A percentile compares a stretch with the other conserved stretches of the same genome.
Evolutionary conservation across 2,888 invertebrate genomes (phyloP).

Genomic region (Tipula confusa): DNA sequence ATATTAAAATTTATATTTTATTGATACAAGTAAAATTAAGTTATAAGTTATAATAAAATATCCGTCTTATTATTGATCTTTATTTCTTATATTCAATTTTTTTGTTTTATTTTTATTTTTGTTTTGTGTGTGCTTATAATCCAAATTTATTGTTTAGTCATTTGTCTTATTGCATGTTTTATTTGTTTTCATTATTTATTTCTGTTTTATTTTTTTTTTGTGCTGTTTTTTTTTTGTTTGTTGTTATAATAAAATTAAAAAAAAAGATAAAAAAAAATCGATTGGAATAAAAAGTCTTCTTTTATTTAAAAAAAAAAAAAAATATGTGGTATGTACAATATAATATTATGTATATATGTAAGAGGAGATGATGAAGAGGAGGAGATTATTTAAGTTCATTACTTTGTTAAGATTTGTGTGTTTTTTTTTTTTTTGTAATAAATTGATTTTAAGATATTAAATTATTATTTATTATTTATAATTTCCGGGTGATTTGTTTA

Average conservation of each 20-base stretch:
- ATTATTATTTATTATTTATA: not conserved
- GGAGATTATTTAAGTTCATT: constrained; percentile 20
- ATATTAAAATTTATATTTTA: constrained; percentile 26
- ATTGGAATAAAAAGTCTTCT: not conserved
- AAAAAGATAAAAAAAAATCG: not conserved
- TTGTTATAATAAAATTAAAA: not conserved
- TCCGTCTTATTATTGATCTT: constrained; percentile 20
- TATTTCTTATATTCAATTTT: constrained; percentile 20
- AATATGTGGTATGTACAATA: not conserved
- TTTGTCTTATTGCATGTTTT: constrained; percentile 30
- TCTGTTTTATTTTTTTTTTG: not conserved
- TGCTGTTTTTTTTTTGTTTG: no score
- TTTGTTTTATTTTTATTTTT: constrained; percentile 1
- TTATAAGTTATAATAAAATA: not conserved
- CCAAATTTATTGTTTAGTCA: constrained; percentile 30
- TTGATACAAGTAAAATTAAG: constrained; percentile 30
- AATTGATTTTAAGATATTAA: not conserved
- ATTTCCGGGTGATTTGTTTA: constrained; percentile 20
- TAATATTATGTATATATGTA: not conserved
- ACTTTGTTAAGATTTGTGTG: no score
- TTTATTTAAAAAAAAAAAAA: no score
- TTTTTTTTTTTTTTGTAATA: not conserved
- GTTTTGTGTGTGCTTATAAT: not conserved
- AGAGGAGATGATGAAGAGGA: not conserved
- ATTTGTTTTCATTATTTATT: not conserved